Conservation (phyloP, 2,888 invertebrate species). For the Drosophila helvetica region DNA sequence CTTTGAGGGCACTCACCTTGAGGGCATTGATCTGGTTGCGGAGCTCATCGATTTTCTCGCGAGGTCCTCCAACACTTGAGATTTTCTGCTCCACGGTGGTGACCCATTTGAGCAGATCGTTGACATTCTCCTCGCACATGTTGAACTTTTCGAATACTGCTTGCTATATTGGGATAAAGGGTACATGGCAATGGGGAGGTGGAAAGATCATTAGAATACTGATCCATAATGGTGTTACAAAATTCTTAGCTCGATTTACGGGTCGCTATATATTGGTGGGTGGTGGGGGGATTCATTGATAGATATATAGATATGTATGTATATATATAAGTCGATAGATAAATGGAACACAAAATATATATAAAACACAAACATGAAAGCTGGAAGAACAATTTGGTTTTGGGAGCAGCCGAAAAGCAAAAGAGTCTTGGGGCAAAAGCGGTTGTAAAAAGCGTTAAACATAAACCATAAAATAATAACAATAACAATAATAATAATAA, state of each 20-base stretch:
- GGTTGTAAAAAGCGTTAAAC: conserved; percentile 45
- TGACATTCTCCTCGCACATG: conserved; percentile 93
- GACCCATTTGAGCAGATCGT: conserved; percentile 94
- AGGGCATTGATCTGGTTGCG: conserved; percentile 94
- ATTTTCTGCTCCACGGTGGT: conserved; percentile 92
- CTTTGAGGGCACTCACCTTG: conserved; percentile 86
- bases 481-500: conserved; percentile 37
- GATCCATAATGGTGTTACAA: background rate
- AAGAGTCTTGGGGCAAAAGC: conserved; percentile 61
- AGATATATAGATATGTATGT: conserved; percentile 25
- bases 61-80: conserved; percentile 93
- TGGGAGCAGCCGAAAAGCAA: conserved; percentile 80
- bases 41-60: conserved; percentile 93
- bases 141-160: conserved; percentile 97
- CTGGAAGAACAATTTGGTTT: conserved; percentile 75
- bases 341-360: conserved; percentile 68
- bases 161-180: conserved; percentile 87
- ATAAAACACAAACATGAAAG: conserved; percentile 67
- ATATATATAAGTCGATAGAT: conserved; percentile 51
- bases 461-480: conserved; percentile 76
- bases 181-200: conserved; percentile 15
- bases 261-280: conserved; percentile 16
- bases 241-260: conserved; percentile 35
- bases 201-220: conserved; percentile 41
- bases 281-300: conserved; percentile 1